These are phyloP conservation scores for Leptogaster cylindrica DNA, from an alignment of 2,888 invertebrate species.

Conservation along the genomic window DNA sequence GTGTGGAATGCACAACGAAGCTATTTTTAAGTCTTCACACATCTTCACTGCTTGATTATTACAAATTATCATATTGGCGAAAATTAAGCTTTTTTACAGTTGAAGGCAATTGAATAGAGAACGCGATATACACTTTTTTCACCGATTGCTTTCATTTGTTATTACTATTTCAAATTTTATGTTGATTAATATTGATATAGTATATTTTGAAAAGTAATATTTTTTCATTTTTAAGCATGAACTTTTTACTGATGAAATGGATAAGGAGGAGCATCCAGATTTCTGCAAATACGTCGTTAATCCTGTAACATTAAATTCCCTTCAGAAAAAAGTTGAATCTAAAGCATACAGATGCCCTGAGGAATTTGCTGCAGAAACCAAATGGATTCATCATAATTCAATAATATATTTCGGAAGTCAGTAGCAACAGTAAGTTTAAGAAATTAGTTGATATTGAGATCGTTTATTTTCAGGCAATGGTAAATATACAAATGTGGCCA, in stretches of 20 bases:
- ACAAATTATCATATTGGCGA: too few relatives aligned
- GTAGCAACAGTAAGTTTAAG: constrained; percentile 53
- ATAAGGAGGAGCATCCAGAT: constrained; percentile 72
- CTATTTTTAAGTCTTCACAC: too few relatives aligned
- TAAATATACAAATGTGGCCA: constrained; percentile 78
- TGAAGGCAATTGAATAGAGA: too few relatives aligned
- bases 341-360: constrained; percentile 85
- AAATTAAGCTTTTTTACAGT: too few relatives aligned
- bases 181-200: too few relatives aligned
- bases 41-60: too few relatives aligned
- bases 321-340: constrained; percentile 78
- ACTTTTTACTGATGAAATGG: constrained; percentile 79
- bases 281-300: constrained; percentile 84
- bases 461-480: constrained; percentile 70
- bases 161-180: too few relatives aligned
- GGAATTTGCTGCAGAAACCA: constrained; percentile 86
- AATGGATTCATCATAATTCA: constrained; percentile 94
- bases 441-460: neutral
- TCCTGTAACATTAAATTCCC: constrained; percentile 81
- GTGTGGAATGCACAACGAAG: too few relatives aligned
- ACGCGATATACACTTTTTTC: too few relatives aligned
- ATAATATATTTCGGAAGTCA: constrained; percentile 88
- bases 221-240: constrained; percentile 76
- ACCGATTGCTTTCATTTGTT: too few relatives aligned
- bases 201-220: too few relatives aligned